These are phyloP conservation scores for Marisa cornuarietis DNA, from an alignment of 1,140 invertebrate species.

Conservation along the genomic window DNA sequence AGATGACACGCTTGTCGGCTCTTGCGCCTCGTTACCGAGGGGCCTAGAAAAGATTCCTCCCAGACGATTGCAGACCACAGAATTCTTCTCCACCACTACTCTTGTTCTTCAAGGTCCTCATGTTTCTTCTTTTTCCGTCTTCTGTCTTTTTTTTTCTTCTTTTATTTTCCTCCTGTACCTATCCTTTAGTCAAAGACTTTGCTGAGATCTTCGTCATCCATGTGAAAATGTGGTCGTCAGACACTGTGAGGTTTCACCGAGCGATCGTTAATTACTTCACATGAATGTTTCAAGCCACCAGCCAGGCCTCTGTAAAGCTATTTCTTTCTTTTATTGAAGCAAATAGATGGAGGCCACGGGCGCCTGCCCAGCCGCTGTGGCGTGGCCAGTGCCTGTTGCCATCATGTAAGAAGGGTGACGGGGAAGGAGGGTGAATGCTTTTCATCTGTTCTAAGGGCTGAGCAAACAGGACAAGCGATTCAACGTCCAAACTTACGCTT, in stretches of 20 bases:
- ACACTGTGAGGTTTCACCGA: constrained; percentile 15
- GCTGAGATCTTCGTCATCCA: no score
- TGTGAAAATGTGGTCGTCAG: not conserved
- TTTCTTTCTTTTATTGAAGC: constrained; percentile 30
- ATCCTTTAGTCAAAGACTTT: no score
- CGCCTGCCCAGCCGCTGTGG: not conserved
- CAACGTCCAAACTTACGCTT: constrained; percentile 28
- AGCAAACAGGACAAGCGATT: constrained; percentile 20
- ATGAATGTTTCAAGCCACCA: constrained; percentile 27
- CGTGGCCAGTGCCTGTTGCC: constrained; percentile 20
- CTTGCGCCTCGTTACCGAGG: not conserved
- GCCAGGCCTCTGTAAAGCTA: constrained; percentile 17
- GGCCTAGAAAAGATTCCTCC: not conserved
- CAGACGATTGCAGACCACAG: constrained; percentile 19
- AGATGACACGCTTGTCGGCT: constrained; percentile 7
- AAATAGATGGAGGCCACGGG: constrained; percentile 23
- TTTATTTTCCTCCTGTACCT: no score
- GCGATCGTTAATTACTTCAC: constrained; percentile 30
- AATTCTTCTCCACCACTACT: constrained; percentile 12
- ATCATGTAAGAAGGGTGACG: not conserved
- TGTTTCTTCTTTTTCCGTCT: not conserved
- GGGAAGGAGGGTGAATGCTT: not conserved
- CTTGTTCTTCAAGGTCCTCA: constrained; percentile 12
- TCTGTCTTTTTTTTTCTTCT: no score
- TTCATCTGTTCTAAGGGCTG: constrained; percentile 17